Evolutionary conservation across 2,888 invertebrate genomes (phyloP), one percentile per base, ranked within the genome.

Genomic region (Drosophila austrosaltans): DNA sequence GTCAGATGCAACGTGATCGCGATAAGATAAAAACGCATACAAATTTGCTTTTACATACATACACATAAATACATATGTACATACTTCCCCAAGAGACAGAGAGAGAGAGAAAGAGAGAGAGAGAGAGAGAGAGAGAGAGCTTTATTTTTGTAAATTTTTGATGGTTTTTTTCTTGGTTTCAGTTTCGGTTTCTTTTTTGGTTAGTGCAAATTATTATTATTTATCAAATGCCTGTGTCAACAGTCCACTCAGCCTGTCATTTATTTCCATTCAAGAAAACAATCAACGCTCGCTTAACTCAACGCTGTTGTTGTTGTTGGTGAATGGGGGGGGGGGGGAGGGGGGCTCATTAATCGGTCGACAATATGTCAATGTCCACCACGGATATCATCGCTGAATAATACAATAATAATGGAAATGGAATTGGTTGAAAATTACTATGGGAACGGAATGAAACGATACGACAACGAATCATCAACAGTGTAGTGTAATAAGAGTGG

Each of bases 21-120:
- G 89, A 87, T 89, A 87, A 87, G 87, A 87, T 87, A 79, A 85
- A 39, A 12, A 85, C 79, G 74, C 78, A 82, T 82, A 89, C 89
- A 85, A 86, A 85, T 87, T 89, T 85, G 82, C 81, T 79, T 82
- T 82, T 85, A 79, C 75, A 81, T 79, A 48, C 48, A 48, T 36
- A 36, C 36, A 36, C 36, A 36, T 8, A 36, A 8, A 36, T 8
- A 36, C 8, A 36, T 36, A 10, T 36, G 8, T 36, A 10, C 25
- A 48, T 57, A 76, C 64, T 71, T 73, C 73, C 77, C 63, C 75
- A 72, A 42, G 40, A 59, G 63, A 54, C 59, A 66, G 54, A 62
- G 58, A 28, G 22, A 39, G 60, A 32, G 48, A 40, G 22, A 28
- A 48, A 56, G 54, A 53, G 25, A 12, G 65, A 6, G 4, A 8